A percentile compares a stretch with the other conserved stretches of the same genome.
Conservation (phyloP, 2,888 invertebrate genomes). For the Ecdyonurus torrentis region DNA sequence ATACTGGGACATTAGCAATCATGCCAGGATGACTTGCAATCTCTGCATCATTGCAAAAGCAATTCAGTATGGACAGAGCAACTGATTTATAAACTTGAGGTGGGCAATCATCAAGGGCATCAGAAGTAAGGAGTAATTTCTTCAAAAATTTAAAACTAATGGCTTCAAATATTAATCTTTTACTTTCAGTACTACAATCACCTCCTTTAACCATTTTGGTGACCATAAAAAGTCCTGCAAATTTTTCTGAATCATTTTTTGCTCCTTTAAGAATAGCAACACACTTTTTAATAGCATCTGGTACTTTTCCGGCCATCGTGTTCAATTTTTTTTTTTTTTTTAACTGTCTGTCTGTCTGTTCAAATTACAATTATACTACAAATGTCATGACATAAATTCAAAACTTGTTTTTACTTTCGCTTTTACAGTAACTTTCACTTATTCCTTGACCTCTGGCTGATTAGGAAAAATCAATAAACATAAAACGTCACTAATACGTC, state of each 20-base stretch:
- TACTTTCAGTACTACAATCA: constrained; percentile 59
- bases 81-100: constrained; percentile 82
- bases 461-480: background rate
- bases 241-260: constrained; percentile 75
- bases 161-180: constrained; percentile 69
- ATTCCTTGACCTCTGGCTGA: background rate
- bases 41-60: constrained; percentile 67
- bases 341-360: no score
- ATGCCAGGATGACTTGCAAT: constrained; percentile 69
- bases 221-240: constrained; percentile 81
- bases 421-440: background rate
- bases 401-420: background rate
- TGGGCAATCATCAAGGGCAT: constrained; percentile 73
- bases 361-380: no score
- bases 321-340: background rate
- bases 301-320: constrained; percentile 29
- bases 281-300: constrained; percentile 73
- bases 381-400: background rate
- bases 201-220: constrained; percentile 75
- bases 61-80: constrained; percentile 70
- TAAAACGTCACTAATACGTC: background rate
- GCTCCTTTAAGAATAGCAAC: constrained; percentile 61
- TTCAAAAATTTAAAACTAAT: constrained; percentile 77
- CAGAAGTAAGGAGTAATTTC: constrained; percentile 55
- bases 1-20: constrained; percentile 63